Conservation (phyloP, 1,140 invertebrate species). For the Gonatopus flavifemur region DNA sequence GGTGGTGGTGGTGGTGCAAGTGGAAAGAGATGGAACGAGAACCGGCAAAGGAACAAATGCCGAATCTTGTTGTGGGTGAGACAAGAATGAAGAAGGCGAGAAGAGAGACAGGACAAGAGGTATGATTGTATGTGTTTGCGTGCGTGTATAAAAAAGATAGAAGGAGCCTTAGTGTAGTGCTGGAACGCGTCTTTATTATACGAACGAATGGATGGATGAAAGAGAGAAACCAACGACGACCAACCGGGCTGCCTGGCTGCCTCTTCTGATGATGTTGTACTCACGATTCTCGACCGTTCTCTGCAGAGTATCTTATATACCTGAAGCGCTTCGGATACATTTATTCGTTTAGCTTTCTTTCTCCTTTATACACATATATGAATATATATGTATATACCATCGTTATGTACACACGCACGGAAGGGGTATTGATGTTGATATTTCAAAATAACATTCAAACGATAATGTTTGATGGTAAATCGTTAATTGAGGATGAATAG, state of each 20-base stretch:
- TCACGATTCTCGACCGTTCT: conserved; percentile 44
- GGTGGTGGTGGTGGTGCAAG: too few relatives aligned
- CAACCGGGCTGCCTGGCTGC: conserved; percentile 41
- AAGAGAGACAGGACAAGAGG: conserved; percentile 5
- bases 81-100: conserved; percentile 3
- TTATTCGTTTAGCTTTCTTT: conserved; percentile 38
- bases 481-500: too few relatives aligned
- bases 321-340: conserved; percentile 19
- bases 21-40: not conserved
- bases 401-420: too few relatives aligned
- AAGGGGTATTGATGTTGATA: too few relatives aligned
- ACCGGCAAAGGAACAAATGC: not conserved
- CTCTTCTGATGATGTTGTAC: conserved; percentile 52
- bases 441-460: too few relatives aligned
- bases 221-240: conserved; percentile 43
- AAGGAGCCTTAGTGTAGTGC: conserved; percentile 29
- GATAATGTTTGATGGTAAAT: too few relatives aligned
- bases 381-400: too few relatives aligned
- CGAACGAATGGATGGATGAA: conserved; percentile 47
- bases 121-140: too few relatives aligned
- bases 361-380: conserved; percentile 18
- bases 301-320: conserved; percentile 22
- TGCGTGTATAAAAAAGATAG: conserved; percentile 18
- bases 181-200: conserved; percentile 57
- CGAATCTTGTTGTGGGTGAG: not conserved